Evolutionary conservation across 2,797 vertebrate genomes (phyloP).

Genomic region (Phataginus tricuspis): DNA sequence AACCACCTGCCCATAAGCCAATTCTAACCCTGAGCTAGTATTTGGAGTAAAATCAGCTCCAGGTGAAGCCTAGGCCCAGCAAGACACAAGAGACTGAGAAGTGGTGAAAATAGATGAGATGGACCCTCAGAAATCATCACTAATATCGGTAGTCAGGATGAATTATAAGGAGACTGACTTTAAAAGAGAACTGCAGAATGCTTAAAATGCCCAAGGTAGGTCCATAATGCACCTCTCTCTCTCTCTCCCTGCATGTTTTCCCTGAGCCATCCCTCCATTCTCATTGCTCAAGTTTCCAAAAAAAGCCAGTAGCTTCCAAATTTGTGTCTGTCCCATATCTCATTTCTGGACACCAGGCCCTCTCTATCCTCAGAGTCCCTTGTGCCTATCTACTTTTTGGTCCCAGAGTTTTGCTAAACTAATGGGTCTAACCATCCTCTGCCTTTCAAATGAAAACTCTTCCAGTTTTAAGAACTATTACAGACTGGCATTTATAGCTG

Average conservation of each 20-base stretch:
- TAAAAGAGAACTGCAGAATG: not conserved
- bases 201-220: not conserved
- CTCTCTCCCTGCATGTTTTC: not conserved
- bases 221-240: not conserved
- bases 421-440: slow-evolving; percentile 5
- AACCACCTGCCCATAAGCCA: not conserved
- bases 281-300: not conserved
- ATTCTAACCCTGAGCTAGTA: not conserved
- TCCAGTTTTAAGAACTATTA: not conserved
- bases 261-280: not conserved
- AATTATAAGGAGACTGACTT: not conserved
- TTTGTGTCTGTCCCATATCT: not conserved
- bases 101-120: not conserved
- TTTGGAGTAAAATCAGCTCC: not conserved
- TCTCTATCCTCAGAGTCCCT: not conserved
- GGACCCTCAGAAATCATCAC: not conserved
- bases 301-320: not conserved
- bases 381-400: not conserved
- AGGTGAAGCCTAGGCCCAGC: not conserved
- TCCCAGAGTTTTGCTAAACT: not conserved
- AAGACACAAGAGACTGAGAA: not conserved
- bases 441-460: slow-evolving; percentile 23
- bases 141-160: not conserved
- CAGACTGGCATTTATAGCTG: not conserved
- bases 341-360: not conserved